Percentiles rank a stretch among this genome's conserved stretches.
phyloP scores from a whole-genome alignment of 2,888 invertebrate genomes.

The Disparrhopalites patrizii region DNA sequence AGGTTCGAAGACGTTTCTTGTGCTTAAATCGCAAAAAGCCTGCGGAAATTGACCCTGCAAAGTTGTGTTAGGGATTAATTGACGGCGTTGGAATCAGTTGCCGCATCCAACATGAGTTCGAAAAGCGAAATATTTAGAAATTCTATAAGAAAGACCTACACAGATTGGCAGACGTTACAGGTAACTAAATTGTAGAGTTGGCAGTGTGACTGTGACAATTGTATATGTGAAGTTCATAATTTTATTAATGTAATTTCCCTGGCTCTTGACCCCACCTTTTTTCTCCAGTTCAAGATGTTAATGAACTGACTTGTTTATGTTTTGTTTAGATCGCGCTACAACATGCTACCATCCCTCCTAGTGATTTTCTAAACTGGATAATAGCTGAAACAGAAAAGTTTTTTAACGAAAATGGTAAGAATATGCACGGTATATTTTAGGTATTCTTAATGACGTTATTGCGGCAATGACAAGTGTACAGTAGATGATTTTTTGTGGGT shows the following conservation, averaged over 20 bases:
- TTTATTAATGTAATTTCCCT: not conserved
- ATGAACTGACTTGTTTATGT: not conserved
- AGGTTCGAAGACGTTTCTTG: no score
- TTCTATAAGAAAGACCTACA: conserved; percentile 12
- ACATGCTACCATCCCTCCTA: not conserved
- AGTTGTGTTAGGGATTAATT: no score
- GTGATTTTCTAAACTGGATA: conserved; percentile 21
- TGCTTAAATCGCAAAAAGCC: no score
- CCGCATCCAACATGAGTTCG: not conserved
- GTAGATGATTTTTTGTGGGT: no score
- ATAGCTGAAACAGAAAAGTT: conserved; percentile 6
- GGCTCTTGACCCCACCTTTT: not conserved
- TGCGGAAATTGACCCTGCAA: no score
- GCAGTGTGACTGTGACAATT: not conserved
- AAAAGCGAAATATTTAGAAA: conserved; percentile 6
- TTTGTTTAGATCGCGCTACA: conserved; percentile 19
- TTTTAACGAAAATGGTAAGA: conserved; percentile 25
- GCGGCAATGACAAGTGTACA: no score
- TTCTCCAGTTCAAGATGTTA: not conserved
- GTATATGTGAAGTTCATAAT: not conserved
- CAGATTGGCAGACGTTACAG: conserved; percentile 22
- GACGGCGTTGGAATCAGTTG: not conserved
- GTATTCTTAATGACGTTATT: not conserved
- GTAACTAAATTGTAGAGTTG: not conserved
- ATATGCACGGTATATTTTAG: not conserved